A percentile compares a stretch with the other conserved stretches of the same genome.
These are phyloP conservation scores for Linnaemya tessellans DNA, from an alignment of 2,888 invertebrate species.

Conservation along the genomic window DNA sequence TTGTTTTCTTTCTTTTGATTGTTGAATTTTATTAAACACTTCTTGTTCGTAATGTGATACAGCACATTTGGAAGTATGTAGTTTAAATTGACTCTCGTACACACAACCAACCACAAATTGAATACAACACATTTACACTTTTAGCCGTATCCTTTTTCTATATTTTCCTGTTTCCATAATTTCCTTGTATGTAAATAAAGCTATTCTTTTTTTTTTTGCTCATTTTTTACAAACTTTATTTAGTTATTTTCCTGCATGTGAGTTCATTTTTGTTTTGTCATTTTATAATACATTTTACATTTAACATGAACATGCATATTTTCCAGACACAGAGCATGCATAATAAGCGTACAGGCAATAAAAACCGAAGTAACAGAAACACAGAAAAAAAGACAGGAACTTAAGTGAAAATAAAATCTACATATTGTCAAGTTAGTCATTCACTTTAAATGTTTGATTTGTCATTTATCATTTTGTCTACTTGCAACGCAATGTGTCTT, in stretches of 20 bases:
- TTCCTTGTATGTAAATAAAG: conserved; percentile 30
- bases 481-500: conserved; percentile 3
- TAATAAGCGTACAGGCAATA: conserved; percentile 62
- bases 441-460: conserved; percentile 71
- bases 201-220: background rate
- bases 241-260: background rate
- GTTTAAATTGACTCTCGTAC: background rate
- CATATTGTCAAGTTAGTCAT: conserved; percentile 71
- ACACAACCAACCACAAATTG: background rate
- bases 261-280: conserved; percentile 51
- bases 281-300: conserved; percentile 59
- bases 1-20: background rate
- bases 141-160: background rate
- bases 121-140: conserved; percentile 16
- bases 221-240: conserved; percentile 14
- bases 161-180: conserved; percentile 4
- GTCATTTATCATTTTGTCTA: conserved; percentile 69
- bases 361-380: conserved; percentile 19
- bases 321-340: conserved; percentile 66
- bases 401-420: conserved; percentile 61
- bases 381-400: background rate
- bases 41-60: conserved; percentile 58
- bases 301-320: conserved; percentile 70
- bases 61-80: conserved; percentile 45
- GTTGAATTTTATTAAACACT: conserved; percentile 56